A percentile compares a stretch with the other conserved stretches of the same genome.
Evolutionary conservation across 37 sponge, comb jelly and placozoan species (phyloP).

Genomic region (Mnemiopsis leidyi): DNA sequence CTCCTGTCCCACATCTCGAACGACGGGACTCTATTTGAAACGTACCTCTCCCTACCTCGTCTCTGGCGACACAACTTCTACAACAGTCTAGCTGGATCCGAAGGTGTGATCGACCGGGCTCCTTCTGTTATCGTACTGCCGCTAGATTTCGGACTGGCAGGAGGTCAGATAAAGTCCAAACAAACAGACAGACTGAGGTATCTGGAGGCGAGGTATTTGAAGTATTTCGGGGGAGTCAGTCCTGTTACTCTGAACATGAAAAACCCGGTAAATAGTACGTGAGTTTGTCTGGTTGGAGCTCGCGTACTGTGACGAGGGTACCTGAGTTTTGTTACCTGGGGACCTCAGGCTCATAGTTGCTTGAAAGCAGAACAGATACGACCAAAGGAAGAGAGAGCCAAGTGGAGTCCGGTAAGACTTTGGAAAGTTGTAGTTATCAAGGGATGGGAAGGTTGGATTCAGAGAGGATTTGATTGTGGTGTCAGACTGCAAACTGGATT

Average conservation of each 20-base stretch:
- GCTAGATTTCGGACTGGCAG: conserved; percentile 14
- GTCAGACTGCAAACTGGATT: no score
- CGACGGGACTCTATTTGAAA: conserved; percentile 25
- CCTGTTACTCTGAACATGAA: conserved; percentile 29
- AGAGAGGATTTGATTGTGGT: no score
- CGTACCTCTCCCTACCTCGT: conserved; percentile 16
- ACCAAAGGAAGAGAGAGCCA: no score
- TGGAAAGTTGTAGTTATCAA: no score
- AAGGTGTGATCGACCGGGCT: conserved; percentile 4
- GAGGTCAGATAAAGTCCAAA: conserved; percentile 15
- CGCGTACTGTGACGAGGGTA: no score
- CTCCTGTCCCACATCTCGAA: conserved; percentile 37
- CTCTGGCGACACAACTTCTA: conserved; percentile 49
- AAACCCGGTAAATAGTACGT: neutral
- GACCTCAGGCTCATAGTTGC: no score
- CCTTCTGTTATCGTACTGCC: conserved; percentile 20
- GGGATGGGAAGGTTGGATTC: no score
- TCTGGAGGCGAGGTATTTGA: conserved; percentile 31
- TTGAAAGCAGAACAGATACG: no score
- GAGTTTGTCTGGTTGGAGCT: no score
- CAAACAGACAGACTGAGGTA: neutral
- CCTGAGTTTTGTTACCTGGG: no score
- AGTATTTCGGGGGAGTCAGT: conserved; percentile 54
- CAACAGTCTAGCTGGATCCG: conserved; percentile 17
- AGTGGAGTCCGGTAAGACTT: no score